phyloP scores from a whole-genome alignment of 2,797 vertebrate genomes.

The Brachymystax lenok region DNA sequence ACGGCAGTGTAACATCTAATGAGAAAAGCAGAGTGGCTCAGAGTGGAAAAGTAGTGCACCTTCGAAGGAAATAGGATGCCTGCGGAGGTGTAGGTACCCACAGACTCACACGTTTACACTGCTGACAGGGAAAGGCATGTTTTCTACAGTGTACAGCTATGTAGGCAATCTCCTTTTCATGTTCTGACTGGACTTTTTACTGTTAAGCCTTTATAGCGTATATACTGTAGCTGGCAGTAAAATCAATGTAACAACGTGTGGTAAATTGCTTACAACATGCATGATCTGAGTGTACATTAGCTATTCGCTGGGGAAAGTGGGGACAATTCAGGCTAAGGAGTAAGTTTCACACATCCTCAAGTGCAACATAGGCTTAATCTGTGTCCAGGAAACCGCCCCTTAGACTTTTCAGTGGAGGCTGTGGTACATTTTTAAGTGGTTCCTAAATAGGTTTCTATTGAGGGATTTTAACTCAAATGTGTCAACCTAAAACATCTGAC shows the following conservation, averaged over 20 bases:
- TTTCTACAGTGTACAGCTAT: constrained; percentile 60
- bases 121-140: constrained; percentile 53
- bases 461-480: too few species aligned
- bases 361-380: too few species aligned
- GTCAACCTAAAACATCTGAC: too few species aligned
- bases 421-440: too few species aligned
- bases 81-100: constrained; percentile 50
- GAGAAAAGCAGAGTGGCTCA: constrained; percentile 55
- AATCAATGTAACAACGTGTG: constrained; percentile 34
- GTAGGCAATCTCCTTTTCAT: constrained; percentile 53
- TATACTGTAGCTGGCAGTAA: constrained; percentile 27
- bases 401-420: background rate
- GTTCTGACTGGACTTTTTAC: constrained; percentile 43
- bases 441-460: too few species aligned
- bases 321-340: too few species aligned
- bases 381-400: too few species aligned
- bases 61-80: constrained; percentile 59
- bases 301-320: too few species aligned
- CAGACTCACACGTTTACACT: constrained; percentile 14
- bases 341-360: too few species aligned
- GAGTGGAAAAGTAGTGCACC: constrained; percentile 45
- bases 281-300: background rate
- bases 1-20: constrained; percentile 59
- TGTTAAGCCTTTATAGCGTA: constrained; percentile 31
- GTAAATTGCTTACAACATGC: constrained; percentile 27